Percentiles rank a stretch among this genome's conserved stretches.
These are phyloP conservation scores for Meloidogyne hapla DNA, from an alignment of 1,140 invertebrate species.

Conservation along the genomic window DNA sequence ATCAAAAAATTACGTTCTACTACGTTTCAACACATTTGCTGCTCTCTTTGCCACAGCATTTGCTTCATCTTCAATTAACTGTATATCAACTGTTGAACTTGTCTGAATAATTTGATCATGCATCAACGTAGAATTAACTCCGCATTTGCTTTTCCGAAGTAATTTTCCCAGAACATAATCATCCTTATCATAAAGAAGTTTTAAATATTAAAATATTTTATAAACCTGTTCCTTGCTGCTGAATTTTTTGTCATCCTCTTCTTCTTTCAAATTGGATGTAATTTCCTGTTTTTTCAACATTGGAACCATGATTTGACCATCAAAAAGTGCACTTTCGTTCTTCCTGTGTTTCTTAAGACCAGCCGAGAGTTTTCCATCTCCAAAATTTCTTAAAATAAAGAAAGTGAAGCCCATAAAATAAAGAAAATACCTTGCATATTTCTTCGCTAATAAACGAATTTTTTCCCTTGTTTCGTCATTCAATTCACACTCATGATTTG, in stretches of 20 bases:
- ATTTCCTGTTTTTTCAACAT: slow-evolving; percentile 12
- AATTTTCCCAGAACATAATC: slow-evolving; percentile 57
- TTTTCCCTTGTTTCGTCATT: not conserved
- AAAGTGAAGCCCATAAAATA: not conserved
- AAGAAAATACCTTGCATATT: slow-evolving; percentile 39
- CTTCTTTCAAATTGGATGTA: not conserved
- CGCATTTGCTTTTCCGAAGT: slow-evolving; percentile 39
- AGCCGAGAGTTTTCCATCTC: slow-evolving; percentile 23
- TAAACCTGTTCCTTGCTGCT: not conserved
- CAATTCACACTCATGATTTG: not conserved
- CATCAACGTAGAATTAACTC: slow-evolving; percentile 53
- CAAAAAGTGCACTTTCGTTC: not conserved
- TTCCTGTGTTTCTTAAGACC: slow-evolving; percentile 34
- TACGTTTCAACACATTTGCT: slow-evolving; percentile 48
- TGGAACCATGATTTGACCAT: slow-evolving; percentile 31
- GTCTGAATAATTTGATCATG: slow-evolving; percentile 54
- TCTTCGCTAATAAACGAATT: slow-evolving; percentile 49
- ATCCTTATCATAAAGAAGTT: slow-evolving; percentile 39
- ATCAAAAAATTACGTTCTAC: slow-evolving; percentile 19
- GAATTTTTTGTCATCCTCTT: slow-evolving; percentile 17
- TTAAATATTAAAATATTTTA: not conserved
- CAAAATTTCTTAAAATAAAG: slow-evolving; percentile 29
- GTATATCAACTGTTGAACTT: slow-evolving; percentile 39
- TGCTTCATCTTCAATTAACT: slow-evolving; percentile 54
- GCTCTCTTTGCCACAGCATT: slow-evolving; percentile 56